These are phyloP conservation scores for Brachymystax lenok DNA, from an alignment of 2,797 vertebrate genomes.

Conservation along the genomic window DNA sequence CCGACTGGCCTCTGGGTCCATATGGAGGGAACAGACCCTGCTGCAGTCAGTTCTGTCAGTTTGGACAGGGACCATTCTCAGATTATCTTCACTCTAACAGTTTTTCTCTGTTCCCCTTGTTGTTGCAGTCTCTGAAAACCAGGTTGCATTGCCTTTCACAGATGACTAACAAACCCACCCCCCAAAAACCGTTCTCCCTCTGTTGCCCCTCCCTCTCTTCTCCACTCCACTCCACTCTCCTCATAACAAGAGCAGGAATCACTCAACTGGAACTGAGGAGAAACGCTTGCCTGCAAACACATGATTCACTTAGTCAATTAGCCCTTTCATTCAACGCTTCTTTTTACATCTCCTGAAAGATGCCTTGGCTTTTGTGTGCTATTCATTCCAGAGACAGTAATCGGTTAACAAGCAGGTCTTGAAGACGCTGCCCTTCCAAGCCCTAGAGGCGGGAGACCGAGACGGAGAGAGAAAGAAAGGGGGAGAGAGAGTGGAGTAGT, in stretches of 20 bases:
- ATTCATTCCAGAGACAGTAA: slow-evolving; percentile 52
- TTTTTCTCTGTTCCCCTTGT: slow-evolving; percentile 36
- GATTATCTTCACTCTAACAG: slow-evolving; percentile 41
- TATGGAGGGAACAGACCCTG: slow-evolving; percentile 26
- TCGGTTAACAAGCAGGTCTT: slow-evolving; percentile 55
- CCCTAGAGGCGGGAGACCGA: background rate
- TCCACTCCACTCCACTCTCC: slow-evolving; percentile 22
- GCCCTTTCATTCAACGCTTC: slow-evolving; percentile 47
- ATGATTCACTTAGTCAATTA: slow-evolving; percentile 70
- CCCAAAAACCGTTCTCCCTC: background rate
- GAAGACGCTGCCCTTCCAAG: slow-evolving; percentile 30
- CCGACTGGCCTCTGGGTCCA: slow-evolving; percentile 8
- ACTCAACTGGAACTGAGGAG: slow-evolving; percentile 61
- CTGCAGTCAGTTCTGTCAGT: slow-evolving; percentile 45
- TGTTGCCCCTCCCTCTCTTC: slow-evolving; percentile 1
- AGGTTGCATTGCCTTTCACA: slow-evolving; percentile 57
- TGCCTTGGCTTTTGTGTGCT: slow-evolving; percentile 40
- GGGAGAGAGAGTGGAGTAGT: slow-evolving; percentile 19
- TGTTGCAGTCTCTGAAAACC: slow-evolving; percentile 56
- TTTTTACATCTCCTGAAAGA: slow-evolving; percentile 52
- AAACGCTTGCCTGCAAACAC: slow-evolving; percentile 54
- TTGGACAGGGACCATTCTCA: slow-evolving; percentile 41
- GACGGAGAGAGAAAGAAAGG: background rate
- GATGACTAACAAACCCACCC: slow-evolving; percentile 53
- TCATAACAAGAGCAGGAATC: slow-evolving; percentile 51